phyloP scores from a whole-genome alignment of 2,888 invertebrate genomes.

The Elgonia sp. region DNA sequence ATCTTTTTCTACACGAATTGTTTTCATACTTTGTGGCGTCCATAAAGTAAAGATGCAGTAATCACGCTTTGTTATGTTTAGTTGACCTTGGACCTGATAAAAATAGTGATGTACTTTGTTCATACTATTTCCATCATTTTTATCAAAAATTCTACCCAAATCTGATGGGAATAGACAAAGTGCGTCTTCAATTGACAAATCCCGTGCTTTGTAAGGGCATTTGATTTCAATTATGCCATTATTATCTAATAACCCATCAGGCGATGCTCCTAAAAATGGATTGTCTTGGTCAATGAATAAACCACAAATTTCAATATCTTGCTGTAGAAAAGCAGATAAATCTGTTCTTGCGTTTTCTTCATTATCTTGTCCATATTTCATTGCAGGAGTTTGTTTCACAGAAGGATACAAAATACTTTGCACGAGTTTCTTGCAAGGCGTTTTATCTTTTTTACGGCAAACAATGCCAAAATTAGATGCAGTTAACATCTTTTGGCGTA shows the following conservation, averaged over 20 bases:
- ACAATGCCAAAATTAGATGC: conserved; percentile 67
- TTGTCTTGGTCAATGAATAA: conserved; percentile 69
- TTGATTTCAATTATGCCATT: conserved; percentile 54
- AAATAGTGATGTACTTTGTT: too few relatives aligned
- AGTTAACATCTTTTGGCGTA: conserved; percentile 45
- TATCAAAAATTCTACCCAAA: conserved; percentile 39
- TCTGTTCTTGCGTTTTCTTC: conserved; percentile 59
- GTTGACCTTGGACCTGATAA: too few relatives aligned
- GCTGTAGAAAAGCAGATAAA: conserved; percentile 12
- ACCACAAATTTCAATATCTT: conserved; percentile 44
- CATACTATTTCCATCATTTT: not conserved
- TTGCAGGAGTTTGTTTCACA: not conserved
- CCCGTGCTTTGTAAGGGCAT: too few relatives aligned
- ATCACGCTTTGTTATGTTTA: too few relatives aligned
- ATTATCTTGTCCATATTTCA: conserved; percentile 57
- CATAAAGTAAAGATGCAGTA: too few relatives aligned
- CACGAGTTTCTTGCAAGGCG: conserved; percentile 37
- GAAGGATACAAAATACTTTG: too few relatives aligned
- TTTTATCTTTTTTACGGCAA: conserved; percentile 52
- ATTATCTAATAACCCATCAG: conserved; percentile 71
- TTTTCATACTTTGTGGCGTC: too few relatives aligned
- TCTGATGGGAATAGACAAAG: not conserved
- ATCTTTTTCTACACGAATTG: too few relatives aligned
- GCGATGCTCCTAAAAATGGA: too few relatives aligned
- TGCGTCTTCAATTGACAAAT: conserved; percentile 12